Base-by-base conservation (phyloP, 2,888 invertebrate species). In the Nasonovia ribisnigri region DNA sequence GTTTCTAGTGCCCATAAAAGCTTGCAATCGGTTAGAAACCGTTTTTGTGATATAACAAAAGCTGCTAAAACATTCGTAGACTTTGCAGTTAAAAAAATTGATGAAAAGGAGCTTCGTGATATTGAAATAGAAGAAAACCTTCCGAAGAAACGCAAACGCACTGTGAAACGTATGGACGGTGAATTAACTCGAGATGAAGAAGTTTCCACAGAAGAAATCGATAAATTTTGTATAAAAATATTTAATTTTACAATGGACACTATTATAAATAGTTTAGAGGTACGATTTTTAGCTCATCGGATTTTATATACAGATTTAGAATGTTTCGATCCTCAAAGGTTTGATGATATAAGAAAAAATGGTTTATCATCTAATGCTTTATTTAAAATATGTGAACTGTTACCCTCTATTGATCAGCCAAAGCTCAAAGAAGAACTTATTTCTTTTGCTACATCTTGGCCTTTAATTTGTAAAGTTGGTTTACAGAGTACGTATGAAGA, bases 241-340 rank as follows among this genome's bases (percentile, higher is more conserved):
- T 60, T 60, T 60, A 60, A 60, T 84, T 84, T 42, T 84, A 84
- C 84, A 84, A 88, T 88, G 16, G 88, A 88, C 54, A 88, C 88
- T 88, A 88, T 88, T 54, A 29, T 54, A n/a, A 88, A 88, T n/a
- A 88, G 48, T 88, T 54, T 88, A n/a, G 48, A 88, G n/a, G 54
- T 51, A 48, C 90, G 60, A 29, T 90, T 90, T 67, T 90, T 67
- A 60, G 11, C 24, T 67, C 60, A 90, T 67, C 57, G 60, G 54
- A n/a, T 48, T 51, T 88, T 88, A 54, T 88, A 88, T 54, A 60
- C 26, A 5, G 60, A 60, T 60, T 88, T 54, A 88, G 88, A 88
- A 48, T 88, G 48, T 48, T 88, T 88, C 13, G 88, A 88, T 88
- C 48, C 60, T 67, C 57, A 36, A 90, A 90, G 46, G 57, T 90